Evolutionary conservation across 2,797 vertebrate genomes (phyloP).

Genomic region (Sebastiscus albofasciatus): DNA sequence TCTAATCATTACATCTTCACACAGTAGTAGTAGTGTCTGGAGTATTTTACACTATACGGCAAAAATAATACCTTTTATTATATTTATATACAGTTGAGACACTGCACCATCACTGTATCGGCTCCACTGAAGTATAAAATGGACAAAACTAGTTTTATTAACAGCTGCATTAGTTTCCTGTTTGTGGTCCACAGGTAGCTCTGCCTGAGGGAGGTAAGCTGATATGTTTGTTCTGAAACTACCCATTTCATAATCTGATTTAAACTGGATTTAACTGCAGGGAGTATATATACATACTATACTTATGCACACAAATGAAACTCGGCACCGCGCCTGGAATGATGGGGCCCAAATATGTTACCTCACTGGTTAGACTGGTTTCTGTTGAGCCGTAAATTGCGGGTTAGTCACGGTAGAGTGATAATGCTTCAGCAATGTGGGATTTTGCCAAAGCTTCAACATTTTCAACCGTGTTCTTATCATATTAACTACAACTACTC

Average conservation of each 20-base stretch:
- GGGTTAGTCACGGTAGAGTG: background rate
- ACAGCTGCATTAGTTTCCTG: background rate
- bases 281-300: background rate
- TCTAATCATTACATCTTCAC: background rate
- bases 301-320: background rate
- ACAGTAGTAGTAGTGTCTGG: background rate
- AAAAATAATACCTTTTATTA: background rate
- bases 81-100: background rate
- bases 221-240: conserved; percentile 1
- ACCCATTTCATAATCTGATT: background rate
- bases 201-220: background rate
- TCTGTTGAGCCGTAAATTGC: background rate
- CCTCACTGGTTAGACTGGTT: conserved; percentile 43
- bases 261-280: background rate
- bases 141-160: background rate
- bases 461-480: background rate
- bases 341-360: background rate
- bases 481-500: background rate
- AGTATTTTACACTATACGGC: background rate
- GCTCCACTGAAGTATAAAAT: background rate
- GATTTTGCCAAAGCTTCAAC: background rate
- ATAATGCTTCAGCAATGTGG: background rate
- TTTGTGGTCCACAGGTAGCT: background rate
- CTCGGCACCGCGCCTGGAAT: background rate
- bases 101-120: background rate